Conservation (phyloP, 2,888 invertebrate species). For the Tupiocoris notatus region DNA sequence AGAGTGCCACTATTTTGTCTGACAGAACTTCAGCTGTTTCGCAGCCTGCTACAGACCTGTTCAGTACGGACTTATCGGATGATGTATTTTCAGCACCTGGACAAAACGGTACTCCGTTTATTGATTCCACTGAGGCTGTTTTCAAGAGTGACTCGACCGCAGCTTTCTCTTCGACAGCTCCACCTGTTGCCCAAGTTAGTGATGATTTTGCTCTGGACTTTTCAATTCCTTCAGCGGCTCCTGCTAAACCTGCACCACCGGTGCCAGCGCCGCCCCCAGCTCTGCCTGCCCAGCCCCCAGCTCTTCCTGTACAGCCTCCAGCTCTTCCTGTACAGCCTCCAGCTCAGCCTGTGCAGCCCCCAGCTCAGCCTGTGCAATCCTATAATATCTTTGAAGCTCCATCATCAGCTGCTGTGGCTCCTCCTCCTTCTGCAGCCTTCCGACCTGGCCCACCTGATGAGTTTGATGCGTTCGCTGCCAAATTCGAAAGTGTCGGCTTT, state of each 20-base stretch:
- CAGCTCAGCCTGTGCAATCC: background rate
- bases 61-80: conserved; percentile 35
- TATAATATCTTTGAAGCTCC: conserved; percentile 25
- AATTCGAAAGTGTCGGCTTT: conserved; percentile 72
- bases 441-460: conserved; percentile 56
- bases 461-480: conserved; percentile 86
- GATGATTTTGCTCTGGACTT: conserved; percentile 33
- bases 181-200: background rate
- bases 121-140: conserved; percentile 3
- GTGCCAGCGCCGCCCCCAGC: background rate
- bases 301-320: conserved; percentile 6
- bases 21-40: conserved; percentile 9
- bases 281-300: conserved; percentile 4
- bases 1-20: background rate
- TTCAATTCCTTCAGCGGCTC: conserved; percentile 12
- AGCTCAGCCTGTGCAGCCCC: background rate
- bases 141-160: background rate
- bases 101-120: conserved; percentile 25
- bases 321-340: conserved; percentile 12
- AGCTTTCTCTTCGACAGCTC: conserved; percentile 7
- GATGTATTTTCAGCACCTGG: conserved; percentile 31
- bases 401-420: background rate
- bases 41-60: conserved; percentile 26
- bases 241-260: conserved; percentile 4
- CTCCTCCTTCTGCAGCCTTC: conserved; percentile 47